Conservation (phyloP, 2,888 invertebrate species). For the Carterocephalus palaemon region DNA sequence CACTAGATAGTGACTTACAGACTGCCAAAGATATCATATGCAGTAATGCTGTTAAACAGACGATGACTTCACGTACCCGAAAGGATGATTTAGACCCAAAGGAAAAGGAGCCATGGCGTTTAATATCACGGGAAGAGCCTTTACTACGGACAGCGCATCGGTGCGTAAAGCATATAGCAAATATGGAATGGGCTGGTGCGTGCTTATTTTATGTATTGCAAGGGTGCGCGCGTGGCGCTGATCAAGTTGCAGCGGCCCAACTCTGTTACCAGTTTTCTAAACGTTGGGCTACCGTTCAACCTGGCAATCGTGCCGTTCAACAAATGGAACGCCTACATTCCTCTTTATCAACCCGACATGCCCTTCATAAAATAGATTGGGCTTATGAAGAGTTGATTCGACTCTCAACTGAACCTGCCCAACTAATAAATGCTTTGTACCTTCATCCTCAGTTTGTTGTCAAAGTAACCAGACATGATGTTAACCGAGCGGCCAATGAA, state of each 20-base stretch:
- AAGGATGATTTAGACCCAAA: conserved; percentile 49
- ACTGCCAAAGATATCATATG: conserved; percentile 75
- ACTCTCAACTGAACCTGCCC: conserved; percentile 65
- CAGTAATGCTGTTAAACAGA: conserved; percentile 74
- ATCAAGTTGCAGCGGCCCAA: conserved; percentile 74
- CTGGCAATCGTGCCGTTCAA: conserved; percentile 67
- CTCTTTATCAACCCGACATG: conserved; percentile 69
- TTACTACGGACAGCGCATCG: conserved; percentile 68
- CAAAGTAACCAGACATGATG: conserved; percentile 63
- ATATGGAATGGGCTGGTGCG: conserved; percentile 77
- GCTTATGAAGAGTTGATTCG: conserved; percentile 68
- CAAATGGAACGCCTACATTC: conserved; percentile 73
- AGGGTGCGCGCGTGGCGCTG: conserved; percentile 72
- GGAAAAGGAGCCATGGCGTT: conserved; percentile 63
- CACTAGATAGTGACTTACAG: conserved; percentile 64
- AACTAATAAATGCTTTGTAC: conserved; percentile 68
- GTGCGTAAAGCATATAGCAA: conserved; percentile 70
- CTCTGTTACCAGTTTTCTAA: conserved; percentile 75
- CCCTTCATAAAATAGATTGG: conserved; percentile 70
- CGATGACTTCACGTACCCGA: conserved; percentile 67
- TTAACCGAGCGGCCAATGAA: conserved; percentile 70
- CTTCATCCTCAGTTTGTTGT: conserved; percentile 64
- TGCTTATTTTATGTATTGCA: conserved; percentile 73
- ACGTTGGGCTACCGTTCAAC: conserved; percentile 69
- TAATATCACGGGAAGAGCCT: conserved; percentile 64